phyloP scores from a whole-genome alignment of 2,888 invertebrate genomes.

The Nebria salina region DNA sequence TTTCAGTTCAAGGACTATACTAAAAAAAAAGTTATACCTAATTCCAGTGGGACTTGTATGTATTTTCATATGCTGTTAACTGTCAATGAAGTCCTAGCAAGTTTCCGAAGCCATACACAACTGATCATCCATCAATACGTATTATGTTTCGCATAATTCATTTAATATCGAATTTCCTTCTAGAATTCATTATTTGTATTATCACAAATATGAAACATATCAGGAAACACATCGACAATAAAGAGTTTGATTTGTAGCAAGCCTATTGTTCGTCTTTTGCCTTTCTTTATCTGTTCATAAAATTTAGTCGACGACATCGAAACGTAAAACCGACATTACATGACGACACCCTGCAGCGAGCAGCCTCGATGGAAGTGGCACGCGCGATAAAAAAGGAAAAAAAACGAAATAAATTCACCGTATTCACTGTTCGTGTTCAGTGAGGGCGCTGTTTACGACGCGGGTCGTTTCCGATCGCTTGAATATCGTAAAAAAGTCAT shows the following conservation, averaged over 20 bases:
- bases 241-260: neutral
- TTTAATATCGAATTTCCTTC: neutral
- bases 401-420: constrained; percentile 37
- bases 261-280: neutral
- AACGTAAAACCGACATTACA: constrained; percentile 5
- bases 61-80: neutral
- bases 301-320: neutral
- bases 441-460: constrained; percentile 32
- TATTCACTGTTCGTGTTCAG: constrained; percentile 35
- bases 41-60: neutral
- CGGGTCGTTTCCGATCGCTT: constrained; percentile 27
- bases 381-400: constrained; percentile 13
- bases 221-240: neutral
- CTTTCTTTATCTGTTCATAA: constrained; percentile 10
- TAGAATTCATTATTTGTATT: neutral
- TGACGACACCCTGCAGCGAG: neutral
- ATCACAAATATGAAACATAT: neutral
- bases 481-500: constrained; percentile 35
- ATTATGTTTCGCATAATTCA: neutral
- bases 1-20: neutral
- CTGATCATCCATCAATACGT: neutral
- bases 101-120: neutral
- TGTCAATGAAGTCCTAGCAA: neutral
- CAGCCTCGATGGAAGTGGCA: neutral
- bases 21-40: neutral